Evolutionary conservation across 2,113 vertebrate genomes (phyloP).

Genomic region (Mesocricetus auratus): DNA sequence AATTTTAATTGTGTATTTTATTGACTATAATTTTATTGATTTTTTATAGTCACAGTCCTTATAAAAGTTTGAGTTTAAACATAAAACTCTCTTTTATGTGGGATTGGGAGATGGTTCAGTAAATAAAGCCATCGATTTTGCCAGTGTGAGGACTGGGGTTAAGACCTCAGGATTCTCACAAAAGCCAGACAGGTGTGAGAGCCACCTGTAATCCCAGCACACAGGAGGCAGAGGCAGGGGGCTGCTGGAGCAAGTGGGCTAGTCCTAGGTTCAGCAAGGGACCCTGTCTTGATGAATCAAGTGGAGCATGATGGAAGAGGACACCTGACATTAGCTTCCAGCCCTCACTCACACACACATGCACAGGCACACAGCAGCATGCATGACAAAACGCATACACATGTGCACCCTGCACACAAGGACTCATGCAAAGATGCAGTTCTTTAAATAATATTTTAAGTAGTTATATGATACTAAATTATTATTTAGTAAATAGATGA

Average conservation of each 20-base stretch:
- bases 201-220: neutral
- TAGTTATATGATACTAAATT: neutral
- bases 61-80: neutral
- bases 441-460: neutral
- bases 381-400: neutral
- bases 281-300: neutral
- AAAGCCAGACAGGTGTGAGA: neutral
- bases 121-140: neutral
- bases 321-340: neutral
- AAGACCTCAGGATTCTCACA: neutral
- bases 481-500: neutral
- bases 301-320: too few species aligned
- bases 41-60: neutral
- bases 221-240: neutral
- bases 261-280: neutral
- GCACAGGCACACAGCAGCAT: too few species aligned
- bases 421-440: too few species aligned
- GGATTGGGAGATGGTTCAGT: neutral
- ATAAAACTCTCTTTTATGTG: neutral
- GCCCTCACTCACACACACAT: neutral
- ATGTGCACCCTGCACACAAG: neutral
- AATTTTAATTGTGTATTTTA: neutral
- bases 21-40: neutral
- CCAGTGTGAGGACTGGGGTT: neutral
- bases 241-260: neutral